phyloP scores from a whole-genome alignment of 2,113 vertebrate genomes.

The Megaceryle maxima region DNA sequence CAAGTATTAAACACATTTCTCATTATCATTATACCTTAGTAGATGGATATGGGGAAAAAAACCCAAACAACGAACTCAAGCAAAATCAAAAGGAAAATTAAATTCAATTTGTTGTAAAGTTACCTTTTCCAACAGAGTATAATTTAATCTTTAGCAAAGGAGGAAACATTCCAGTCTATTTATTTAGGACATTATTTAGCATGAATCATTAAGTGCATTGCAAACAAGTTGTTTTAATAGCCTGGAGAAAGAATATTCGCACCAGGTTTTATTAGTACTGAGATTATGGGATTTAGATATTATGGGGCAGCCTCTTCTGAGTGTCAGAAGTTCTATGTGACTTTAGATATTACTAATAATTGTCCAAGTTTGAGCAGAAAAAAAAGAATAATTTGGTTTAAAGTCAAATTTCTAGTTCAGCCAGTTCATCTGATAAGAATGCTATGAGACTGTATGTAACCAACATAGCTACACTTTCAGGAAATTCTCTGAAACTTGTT shows the following conservation, averaged over 20 bases:
- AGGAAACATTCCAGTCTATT: constrained; percentile 26
- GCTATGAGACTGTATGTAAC: background rate
- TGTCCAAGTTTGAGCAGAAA: background rate
- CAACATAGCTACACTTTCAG: background rate
- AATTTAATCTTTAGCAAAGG: constrained; percentile 22
- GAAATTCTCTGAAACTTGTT: background rate
- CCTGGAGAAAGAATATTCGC: background rate
- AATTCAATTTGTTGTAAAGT: background rate
- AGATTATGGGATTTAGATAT: background rate
- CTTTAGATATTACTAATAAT: background rate
- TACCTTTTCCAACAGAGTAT: constrained; percentile 26
- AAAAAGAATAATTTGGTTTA: background rate
- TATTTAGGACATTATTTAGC: background rate
- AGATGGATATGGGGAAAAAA: background rate
- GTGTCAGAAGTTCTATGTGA: background rate
- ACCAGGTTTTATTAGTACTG: background rate
- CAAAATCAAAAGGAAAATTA: background rate
- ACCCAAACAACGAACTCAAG: background rate
- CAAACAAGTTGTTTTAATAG: background rate
- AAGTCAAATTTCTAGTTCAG: background rate
- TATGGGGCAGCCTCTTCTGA: background rate
- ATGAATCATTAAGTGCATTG: background rate
- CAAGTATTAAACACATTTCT: constrained; percentile 2
- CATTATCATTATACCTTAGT: background rate
- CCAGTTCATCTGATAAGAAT: background rate